phyloP scores from a whole-genome alignment of 2,113 vertebrate species.

The Ptychochromis oligacanthus region DNA sequence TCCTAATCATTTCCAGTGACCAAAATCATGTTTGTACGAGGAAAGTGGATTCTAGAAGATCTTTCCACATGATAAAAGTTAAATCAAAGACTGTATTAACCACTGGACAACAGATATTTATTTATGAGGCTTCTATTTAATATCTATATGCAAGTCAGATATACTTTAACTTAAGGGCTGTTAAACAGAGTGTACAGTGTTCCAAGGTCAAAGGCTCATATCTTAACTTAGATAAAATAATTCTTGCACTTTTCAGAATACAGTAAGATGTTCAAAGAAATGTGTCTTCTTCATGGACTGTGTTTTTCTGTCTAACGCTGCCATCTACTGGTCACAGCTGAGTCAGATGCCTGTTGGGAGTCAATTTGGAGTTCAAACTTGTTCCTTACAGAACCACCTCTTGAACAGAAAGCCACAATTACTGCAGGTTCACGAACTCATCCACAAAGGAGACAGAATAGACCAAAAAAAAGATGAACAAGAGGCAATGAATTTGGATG shows the following conservation, averaged over 20 bases:
- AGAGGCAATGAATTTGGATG: no score
- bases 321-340: not conserved
- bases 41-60: not conserved
- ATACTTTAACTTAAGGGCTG: fast-evolving
- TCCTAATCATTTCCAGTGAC: not conserved
- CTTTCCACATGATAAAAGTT: no score
- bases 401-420: not conserved
- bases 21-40: fast-evolving
- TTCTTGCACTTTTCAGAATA: not conserved
- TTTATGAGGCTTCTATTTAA: no score
- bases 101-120: no score
- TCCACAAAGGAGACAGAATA: no score
- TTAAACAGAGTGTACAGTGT: not conserved
- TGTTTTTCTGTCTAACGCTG: not conserved
- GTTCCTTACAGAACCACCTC: fast-evolving
- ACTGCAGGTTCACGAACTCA: not conserved
- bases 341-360: not conserved
- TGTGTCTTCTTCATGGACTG: not conserved
- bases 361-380: not conserved
- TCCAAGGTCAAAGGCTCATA: not conserved
- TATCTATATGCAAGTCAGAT: not conserved
- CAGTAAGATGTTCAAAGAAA: not conserved
- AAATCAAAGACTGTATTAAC: no score
- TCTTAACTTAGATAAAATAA: not conserved
- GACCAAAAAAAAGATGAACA: no score